Base-by-base conservation (phyloP, 64 coral and sea anemone species). In the Actinia tenebrosa region DNA sequence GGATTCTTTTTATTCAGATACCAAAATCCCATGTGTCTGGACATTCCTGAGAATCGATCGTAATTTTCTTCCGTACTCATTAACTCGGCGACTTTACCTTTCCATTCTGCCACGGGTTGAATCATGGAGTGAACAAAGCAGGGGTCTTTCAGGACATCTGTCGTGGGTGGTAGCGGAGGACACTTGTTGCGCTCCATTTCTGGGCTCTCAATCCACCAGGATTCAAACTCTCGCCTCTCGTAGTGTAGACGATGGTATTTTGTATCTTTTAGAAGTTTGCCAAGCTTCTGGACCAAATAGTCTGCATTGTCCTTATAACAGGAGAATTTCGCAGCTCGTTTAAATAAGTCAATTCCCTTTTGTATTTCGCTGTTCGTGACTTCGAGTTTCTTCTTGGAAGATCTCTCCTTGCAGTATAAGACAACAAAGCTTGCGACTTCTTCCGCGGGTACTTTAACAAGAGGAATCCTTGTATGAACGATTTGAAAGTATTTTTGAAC, bases 181-280 rank as follows among this genome's bases (percentile, higher is more conserved):
- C 81, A 85, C 0, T 56, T 43, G 2, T 84, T 56, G n/a, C 77
- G 71, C 83, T 90, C 53, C 25, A 90, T 69, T 85, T 90, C 89
- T 18, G 89, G 20, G 50, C 44, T 43, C 89, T 90, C 89, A 2
- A 90, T 84, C 89, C 89, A 90, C 89, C 89, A 90, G 15, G 83
- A 83, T 19, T 85, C 50, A 61, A 90, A 85, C 37, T 90, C 89
- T 3, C 47, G 64, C 8, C 89, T 83, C 1, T 27, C 52, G 84
- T 46, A 68, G 64, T 91, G 66, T 8, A 91, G 77, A 53, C 61
- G 72, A 63, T 54, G 56, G 45, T 79, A 81, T 16, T 53, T 81
- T 5, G 89, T 11, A 44, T 47, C 85, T 83, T 86, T 91, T 18
- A 77, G 26, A 45, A 44, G 22, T 16, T 84, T 80, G 58, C 89